Evolutionary conservation across 2,888 invertebrate species (phyloP), one percentile per base, ranked within the genome.

Genomic region (Fissipunctia ypsillon): DNA sequence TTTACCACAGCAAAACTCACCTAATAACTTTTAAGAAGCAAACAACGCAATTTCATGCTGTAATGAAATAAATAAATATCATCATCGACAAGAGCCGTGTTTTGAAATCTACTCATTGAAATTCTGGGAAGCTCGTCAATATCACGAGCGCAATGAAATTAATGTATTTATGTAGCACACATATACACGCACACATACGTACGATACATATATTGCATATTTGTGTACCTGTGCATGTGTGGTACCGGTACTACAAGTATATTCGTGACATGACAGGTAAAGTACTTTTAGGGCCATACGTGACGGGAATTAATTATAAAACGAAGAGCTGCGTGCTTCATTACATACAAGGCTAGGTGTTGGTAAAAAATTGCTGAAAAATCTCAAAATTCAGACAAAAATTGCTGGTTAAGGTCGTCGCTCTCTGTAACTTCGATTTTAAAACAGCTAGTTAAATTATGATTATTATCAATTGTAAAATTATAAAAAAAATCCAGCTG

Each of bases 261-360:
- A 61, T 78, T 78, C n/a, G n/a, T n/a, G n/a, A n/a, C 75, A 80
- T 80, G 80, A 75, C 73, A 72, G 54, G 71, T 78, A 64, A 60
- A 45, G 48, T 60, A 73, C 72, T 76, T 80, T 63, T 43, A 70
- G 6, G 65, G 2, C 28, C 54, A 48, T 54, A 73, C 80, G 85
- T 85, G 85, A 45, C 45, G 48, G 28, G 83, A 85, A 85, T 85
- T 85, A 85, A 85, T 83, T 73, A 73, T 63, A 57, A 73, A 72
- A 73, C 65, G 61, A 56, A 81, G 69, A 73, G 64, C n/a, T 64
- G 59, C 1, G 10, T 6, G 60, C 35, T 43, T 72, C 72, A 52
- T 74, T 78, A 69, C 28, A 73, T 64, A 66, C 56, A 31, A 4
- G 25, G 31, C 16, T 50, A 57, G 28, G 54, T 45, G 52, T 59